phyloP scores from a whole-genome alignment of 2,888 invertebrate species.

The Synanthedon formicaeformis region DNA sequence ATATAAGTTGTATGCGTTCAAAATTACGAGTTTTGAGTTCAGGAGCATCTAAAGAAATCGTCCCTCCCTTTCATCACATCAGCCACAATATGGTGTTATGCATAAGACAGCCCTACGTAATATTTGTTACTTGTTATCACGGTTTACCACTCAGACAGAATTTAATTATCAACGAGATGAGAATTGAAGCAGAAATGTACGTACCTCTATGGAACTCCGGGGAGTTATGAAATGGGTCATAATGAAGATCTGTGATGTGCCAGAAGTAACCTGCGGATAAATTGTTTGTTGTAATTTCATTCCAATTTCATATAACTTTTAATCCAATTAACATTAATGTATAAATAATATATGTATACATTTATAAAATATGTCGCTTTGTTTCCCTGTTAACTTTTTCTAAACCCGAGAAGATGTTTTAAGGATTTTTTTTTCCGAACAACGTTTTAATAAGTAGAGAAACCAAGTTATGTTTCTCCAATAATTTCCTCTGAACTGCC shows the following conservation, averaged over 20 bases:
- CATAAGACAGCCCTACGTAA: not conserved
- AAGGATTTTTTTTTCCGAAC: no score
- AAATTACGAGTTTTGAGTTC: no score
- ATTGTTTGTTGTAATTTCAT: conserved; percentile 8
- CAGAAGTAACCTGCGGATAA: conserved; percentile 89
- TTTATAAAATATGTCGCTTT: not conserved
- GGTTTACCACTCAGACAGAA: not conserved
- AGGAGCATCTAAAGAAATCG: no score
- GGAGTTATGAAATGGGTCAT: conserved; percentile 79
- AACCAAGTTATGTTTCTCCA: no score
- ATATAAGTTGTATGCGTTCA: no score
- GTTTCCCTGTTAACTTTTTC: no score
- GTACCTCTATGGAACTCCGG: conserved; percentile 63
- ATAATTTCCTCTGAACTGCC: no score
- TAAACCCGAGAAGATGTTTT: no score
- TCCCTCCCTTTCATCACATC: no score
- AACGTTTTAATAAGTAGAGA: no score
- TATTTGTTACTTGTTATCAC: not conserved
- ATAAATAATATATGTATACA: conserved; percentile 9
- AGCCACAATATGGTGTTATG: no score
- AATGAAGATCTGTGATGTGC: conserved; percentile 95
- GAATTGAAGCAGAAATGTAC: conserved; percentile 15
- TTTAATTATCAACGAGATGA: not conserved
- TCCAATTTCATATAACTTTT: not conserved
- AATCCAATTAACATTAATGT: not conserved